Evolutionary conservation across 1,140 invertebrate genomes (phyloP).

Genomic region (Chironomus striatipennis): DNA sequence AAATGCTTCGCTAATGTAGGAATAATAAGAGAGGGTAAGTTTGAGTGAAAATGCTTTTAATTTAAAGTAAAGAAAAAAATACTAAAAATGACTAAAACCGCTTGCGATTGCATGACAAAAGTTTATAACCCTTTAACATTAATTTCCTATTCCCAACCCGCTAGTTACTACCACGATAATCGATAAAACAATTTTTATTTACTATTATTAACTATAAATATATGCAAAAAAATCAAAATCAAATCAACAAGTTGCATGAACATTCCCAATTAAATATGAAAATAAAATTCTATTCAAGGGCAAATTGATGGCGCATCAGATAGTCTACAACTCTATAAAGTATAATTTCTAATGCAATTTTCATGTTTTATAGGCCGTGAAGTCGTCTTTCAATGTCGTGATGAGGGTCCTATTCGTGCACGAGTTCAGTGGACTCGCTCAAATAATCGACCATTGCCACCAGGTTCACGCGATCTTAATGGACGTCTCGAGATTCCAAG

Average conservation of each 20-base stretch:
- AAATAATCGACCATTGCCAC: conserved; percentile 59
- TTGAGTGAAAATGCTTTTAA: conserved; percentile 6
- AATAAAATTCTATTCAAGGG: conserved; percentile 20
- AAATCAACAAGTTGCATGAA: conserved; percentile 6
- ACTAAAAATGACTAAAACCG: neutral
- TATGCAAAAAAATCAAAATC: neutral
- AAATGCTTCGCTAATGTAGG: conserved; percentile 19
- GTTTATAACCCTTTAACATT: conserved; percentile 9
- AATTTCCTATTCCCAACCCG: neutral
- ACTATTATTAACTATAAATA: neutral
- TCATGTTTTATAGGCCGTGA: conserved; percentile 58
- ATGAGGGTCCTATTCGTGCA: conserved; percentile 68
- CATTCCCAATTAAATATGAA: conserved; percentile 20
- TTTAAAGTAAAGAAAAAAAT: neutral
- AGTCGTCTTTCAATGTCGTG: conserved; percentile 85
- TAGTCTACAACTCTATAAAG: neutral
- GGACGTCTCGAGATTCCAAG: conserved; percentile 79
- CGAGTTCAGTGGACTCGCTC: conserved; percentile 67
- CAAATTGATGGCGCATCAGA: neutral
- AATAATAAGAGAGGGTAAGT: conserved; percentile 21
- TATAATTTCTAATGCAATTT: conserved; percentile 24
- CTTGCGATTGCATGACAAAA: neutral
- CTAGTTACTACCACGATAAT: neutral
- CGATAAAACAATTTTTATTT: neutral
- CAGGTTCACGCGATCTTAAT: conserved; percentile 56